Percentiles rank a stretch among this genome's conserved stretches.
phyloP scores from a whole-genome alignment of 2,888 invertebrate species.

The Drosophila borborema region DNA sequence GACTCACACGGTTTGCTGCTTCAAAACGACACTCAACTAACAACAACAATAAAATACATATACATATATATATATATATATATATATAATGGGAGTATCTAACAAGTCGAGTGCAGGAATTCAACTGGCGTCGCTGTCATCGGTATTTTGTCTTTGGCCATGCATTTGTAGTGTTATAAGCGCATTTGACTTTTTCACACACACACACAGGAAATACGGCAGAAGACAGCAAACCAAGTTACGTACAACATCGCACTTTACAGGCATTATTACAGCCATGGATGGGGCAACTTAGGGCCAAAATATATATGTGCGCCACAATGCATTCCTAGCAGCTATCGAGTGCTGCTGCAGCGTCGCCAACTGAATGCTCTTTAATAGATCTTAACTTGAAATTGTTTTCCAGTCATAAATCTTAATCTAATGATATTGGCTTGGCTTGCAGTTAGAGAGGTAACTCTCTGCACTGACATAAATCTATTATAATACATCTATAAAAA shows the following conservation, averaged over 20 bases:
- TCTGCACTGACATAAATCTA: too few species aligned
- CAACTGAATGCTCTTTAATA: constrained; percentile 4
- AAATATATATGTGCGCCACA: constrained; percentile 2
- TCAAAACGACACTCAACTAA: constrained; percentile 1
- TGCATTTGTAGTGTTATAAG: constrained; percentile 60
- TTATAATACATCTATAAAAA: too few species aligned
- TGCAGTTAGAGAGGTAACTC: too few species aligned
- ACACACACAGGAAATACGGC: constrained; percentile 16
- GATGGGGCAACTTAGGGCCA: constrained; percentile 9
- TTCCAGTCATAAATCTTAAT: too few species aligned
- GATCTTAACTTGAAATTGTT: too few species aligned
- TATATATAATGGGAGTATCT: constrained; percentile 23
- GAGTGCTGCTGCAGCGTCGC: background rate
- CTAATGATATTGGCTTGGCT: too few species aligned
- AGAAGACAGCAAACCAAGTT: constrained; percentile 10
- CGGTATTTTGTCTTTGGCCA: constrained; percentile 17
- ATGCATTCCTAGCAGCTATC: background rate
- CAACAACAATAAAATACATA: background rate
- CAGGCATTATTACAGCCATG: constrained; percentile 15
- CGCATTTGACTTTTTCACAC: constrained; percentile 61
- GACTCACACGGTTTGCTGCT: constrained; percentile 10
- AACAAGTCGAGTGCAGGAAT: constrained; percentile 27
- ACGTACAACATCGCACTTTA: constrained; percentile 13
- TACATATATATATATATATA: background rate
- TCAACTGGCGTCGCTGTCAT: constrained; percentile 42